phyloP scores from a whole-genome alignment of 2,888 invertebrate species.

The Cephus spinipes region DNA sequence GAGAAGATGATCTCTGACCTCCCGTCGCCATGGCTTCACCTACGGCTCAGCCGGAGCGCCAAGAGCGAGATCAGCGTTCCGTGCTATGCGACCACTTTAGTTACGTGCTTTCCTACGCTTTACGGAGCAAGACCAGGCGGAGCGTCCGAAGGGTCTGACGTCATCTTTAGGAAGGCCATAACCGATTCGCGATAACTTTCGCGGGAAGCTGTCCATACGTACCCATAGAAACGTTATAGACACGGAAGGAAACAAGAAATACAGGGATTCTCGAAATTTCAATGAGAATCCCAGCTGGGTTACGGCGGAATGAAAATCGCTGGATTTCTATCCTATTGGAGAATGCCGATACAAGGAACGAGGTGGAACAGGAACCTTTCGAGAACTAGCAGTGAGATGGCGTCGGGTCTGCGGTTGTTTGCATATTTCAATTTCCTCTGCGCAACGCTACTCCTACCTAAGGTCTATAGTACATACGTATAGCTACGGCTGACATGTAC shows the following conservation, averaged over 20 bases:
- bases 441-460: conserved; percentile 34
- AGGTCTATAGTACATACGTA: background rate
- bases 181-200: background rate
- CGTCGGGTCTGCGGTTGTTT: conserved; percentile 52
- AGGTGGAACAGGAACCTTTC: conserved; percentile 29
- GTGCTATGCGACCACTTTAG: conserved; percentile 51
- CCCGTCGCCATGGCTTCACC: background rate
- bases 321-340: background rate
- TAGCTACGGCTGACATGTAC: background rate
- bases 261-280: background rate
- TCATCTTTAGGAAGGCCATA: background rate
- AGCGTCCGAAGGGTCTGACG: background rate
- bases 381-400: conserved; percentile 24
- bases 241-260: background rate
- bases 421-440: conserved; percentile 59
- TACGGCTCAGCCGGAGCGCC: conserved; percentile 28
- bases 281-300: background rate
- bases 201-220: background rate
- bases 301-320: background rate
- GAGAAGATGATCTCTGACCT: background rate
- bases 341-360: conserved; percentile 39
- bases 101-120: conserved; percentile 52
- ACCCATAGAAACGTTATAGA: background rate
- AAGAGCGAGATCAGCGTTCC: conserved; percentile 45
- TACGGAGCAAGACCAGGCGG: conserved; percentile 50